Percentiles rank a stretch among this genome's conserved stretches.
phyloP scores from a whole-genome alignment of 2,888 invertebrate species.

The Gortyna flavago region DNA sequence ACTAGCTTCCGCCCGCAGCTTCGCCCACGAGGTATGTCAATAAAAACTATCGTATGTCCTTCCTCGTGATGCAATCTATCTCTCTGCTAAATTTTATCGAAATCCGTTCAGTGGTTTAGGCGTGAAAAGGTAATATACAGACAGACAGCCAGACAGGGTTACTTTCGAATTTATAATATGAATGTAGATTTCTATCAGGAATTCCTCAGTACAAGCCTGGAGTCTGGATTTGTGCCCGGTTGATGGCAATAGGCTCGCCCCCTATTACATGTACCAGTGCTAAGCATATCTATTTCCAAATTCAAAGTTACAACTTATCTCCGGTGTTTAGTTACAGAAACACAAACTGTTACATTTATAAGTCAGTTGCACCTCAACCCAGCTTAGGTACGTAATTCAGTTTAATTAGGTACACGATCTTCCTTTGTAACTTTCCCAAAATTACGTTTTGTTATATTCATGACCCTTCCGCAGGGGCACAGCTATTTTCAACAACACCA shows the following conservation, averaged over 20 bases:
- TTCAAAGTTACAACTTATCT: neutral
- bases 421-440: slow-evolving; percentile 33
- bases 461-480: slow-evolving; percentile 25
- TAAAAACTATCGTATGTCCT: too few species aligned
- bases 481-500: slow-evolving; percentile 38
- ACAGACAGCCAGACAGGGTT: too few species aligned
- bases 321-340: neutral
- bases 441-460: slow-evolving; percentile 49
- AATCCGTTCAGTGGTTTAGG: too few species aligned
- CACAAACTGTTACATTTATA: neutral
- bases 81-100: too few species aligned
- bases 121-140: too few species aligned
- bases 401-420: slow-evolving; percentile 18
- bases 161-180: too few species aligned
- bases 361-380: neutral
- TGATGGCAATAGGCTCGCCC: neutral
- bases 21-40: too few species aligned
- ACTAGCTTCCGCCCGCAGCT: neutral
- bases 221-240: neutral
- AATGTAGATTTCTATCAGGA: neutral
- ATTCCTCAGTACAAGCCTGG: neutral
- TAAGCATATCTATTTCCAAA: neutral
- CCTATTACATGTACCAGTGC: neutral
- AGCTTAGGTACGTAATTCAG: neutral
- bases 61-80: too few species aligned